Evolutionary conservation across 1,140 invertebrate genomes (phyloP), one percentile per base, ranked within the genome.

Genomic region (Mesaphorura yosii): DNA sequence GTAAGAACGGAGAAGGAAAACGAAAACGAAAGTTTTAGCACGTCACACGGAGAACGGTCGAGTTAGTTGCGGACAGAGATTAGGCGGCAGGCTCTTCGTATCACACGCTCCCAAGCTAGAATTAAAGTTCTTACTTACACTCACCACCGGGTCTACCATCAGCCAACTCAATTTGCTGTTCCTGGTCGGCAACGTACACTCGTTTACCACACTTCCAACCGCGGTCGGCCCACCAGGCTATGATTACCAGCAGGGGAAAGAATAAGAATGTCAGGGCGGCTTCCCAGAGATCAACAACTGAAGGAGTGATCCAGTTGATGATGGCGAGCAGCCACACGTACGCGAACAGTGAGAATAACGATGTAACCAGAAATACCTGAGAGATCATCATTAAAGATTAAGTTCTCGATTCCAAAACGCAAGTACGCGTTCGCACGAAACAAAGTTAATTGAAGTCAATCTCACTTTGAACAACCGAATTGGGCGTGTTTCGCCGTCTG

Each of bases 301-400:
- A 64, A 0, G 73, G 73, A 1, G 73, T 68, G 15, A 66, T 57
- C 6, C 64, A 67, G 15, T 75, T 58, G 17, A 81, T 65, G 37
- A 81, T 73, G 10, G 80, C 58, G 25, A 78, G 66, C 7, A 82
- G 67, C 80, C 80, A 82, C n/a, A 81, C 63, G 66, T 81, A 82
- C 0, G 80, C 78, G 55, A 80, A 74, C 4, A 80, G 59, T 42
- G 72, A 73, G 65, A 77, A 80, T 37, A 75, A 64, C 2, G 71
- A 67, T 0, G 78, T 79, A 4, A 79, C 69, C 3, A 68, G 66
- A 62, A 80, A 81, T 38, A 80, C 78, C 68, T 73, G 55, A 12
- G 60, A 62, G 53, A 59, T n/a, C n/a, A 55, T 27, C 31, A 47
- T 34, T 23, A 26, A 3, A 41, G 37, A 15, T 41, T 17, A 17